phyloP scores from a whole-genome alignment of 2,888 invertebrate genomes.

The Sarcophaga variegata region DNA sequence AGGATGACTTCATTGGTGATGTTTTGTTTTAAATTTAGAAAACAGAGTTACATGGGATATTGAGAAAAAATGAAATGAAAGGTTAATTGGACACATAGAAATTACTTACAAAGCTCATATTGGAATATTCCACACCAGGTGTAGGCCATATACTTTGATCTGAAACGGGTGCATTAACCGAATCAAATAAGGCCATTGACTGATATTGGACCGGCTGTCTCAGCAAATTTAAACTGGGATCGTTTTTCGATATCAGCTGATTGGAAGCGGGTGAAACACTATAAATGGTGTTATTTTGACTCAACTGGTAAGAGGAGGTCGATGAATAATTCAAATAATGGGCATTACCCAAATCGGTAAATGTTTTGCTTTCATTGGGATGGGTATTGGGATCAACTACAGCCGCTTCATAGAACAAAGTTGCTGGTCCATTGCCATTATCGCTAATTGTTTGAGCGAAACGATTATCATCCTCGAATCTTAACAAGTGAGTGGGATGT shows the following conservation, averaged over 20 bases:
- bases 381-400: slow-evolving; percentile 77
- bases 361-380: slow-evolving; percentile 79
- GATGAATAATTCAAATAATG: slow-evolving; percentile 76
- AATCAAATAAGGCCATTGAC: slow-evolving; percentile 76
- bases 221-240: slow-evolving; percentile 78
- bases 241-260: slow-evolving; percentile 78
- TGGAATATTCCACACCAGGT: slow-evolving; percentile 75
- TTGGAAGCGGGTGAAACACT: slow-evolving; percentile 75
- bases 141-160: slow-evolving; percentile 76
- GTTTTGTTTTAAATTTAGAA: not conserved
- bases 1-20: not conserved
- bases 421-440: slow-evolving; percentile 74
- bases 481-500: slow-evolving; percentile 67
- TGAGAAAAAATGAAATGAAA: not conserved
- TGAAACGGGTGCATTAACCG: slow-evolving; percentile 72
- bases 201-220: slow-evolving; percentile 77
- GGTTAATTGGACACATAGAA: not conserved
- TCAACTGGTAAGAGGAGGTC: slow-evolving; percentile 75
- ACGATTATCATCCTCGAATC: slow-evolving; percentile 73
- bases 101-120: slow-evolving; percentile 77
- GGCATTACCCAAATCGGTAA: slow-evolving; percentile 79
- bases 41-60: not conserved
- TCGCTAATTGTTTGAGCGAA: slow-evolving; percentile 68
- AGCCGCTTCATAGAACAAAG: slow-evolving; percentile 76
- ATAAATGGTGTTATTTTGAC: slow-evolving; percentile 76